phyloP scores from a whole-genome alignment of 1,140 invertebrate genomes.

The Lanistes nyassanus region DNA sequence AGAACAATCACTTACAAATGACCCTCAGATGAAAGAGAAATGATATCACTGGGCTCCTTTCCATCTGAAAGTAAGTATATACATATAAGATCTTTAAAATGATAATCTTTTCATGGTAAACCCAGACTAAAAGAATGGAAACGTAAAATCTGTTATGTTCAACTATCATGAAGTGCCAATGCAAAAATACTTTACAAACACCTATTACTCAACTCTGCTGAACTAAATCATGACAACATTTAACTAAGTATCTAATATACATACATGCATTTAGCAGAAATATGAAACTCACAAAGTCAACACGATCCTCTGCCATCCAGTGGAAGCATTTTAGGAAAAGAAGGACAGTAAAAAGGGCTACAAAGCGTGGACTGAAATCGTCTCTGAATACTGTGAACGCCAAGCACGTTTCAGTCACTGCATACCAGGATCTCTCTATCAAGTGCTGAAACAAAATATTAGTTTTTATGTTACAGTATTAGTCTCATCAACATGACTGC shows the following conservation, averaged over 20 bases:
- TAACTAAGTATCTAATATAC: too few species aligned
- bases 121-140: not conserved
- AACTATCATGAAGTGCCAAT: too few species aligned
- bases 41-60: slow-evolving; percentile 96
- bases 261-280: too few species aligned
- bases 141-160: too few species aligned
- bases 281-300: slow-evolving; percentile 97
- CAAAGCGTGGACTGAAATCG: slow-evolving; percentile 98
- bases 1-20: slow-evolving; percentile 77
- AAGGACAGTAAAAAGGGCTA: slow-evolving; percentile 95
- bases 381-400: slow-evolving; percentile 99
- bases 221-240: too few species aligned
- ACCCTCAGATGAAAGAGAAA: slow-evolving; percentile 95
- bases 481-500: too few species aligned
- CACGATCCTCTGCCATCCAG: slow-evolving; percentile 98
- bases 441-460: slow-evolving; percentile 83
- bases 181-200: too few species aligned
- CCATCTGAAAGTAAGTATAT: slow-evolving; percentile 83
- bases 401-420: slow-evolving; percentile 97
- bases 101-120: not conserved
- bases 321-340: slow-evolving; percentile 99
- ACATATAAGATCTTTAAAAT: not conserved
- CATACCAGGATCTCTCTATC: slow-evolving; percentile 98
- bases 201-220: too few species aligned
- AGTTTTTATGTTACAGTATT: too few species aligned